Conservation (phyloP, 2,113 vertebrate genomes). For the Elgaria multicarinata region DNA sequence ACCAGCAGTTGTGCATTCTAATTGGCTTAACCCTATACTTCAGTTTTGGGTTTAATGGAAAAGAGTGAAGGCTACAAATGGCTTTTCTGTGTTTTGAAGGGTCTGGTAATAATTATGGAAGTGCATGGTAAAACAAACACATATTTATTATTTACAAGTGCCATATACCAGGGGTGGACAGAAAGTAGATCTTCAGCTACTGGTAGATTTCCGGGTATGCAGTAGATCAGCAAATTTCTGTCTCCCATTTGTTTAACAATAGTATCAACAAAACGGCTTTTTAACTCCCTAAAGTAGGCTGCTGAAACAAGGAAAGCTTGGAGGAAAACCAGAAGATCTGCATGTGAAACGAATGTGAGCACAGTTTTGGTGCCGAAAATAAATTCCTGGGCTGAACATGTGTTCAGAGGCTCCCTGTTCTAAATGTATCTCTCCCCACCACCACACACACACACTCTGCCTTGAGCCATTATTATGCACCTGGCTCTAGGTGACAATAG, state of each 20-base stretch:
- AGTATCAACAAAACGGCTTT: not conserved
- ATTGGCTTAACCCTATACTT: not conserved
- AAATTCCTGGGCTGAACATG: not conserved
- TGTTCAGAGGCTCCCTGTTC: not conserved
- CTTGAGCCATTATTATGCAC: no score
- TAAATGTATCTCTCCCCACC: no score
- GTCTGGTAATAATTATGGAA: not conserved
- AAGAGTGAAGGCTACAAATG: not conserved
- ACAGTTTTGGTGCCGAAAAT: not conserved
- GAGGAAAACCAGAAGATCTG: not conserved
- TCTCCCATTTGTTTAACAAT: not conserved
- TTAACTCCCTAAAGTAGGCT: not conserved
- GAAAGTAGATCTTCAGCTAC: not conserved
- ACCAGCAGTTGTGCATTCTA: not conserved
- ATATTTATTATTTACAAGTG: not conserved
- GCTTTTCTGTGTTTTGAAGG: not conserved
- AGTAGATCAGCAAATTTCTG: not conserved
- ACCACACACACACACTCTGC: no score
- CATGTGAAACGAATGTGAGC: not conserved
- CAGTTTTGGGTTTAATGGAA: not conserved
- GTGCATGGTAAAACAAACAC: not conserved
- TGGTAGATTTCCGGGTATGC: not conserved
- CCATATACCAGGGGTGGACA: not conserved
- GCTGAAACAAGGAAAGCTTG: not conserved
- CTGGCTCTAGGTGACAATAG: no score